Base-by-base conservation (phyloP, 2,797 vertebrate genomes). In the Delichon dasypus region DNA sequence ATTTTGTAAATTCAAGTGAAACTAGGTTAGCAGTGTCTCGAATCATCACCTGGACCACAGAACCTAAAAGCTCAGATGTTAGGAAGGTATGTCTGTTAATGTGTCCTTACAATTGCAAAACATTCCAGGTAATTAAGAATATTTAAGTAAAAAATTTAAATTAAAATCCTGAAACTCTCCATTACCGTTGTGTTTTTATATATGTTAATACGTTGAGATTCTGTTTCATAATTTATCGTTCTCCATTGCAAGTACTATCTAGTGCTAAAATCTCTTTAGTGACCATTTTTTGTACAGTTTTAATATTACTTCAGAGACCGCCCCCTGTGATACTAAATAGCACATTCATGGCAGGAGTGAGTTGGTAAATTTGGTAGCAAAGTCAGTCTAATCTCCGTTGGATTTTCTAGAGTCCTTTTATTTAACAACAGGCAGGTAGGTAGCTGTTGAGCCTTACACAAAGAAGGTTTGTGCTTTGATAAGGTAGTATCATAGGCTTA, bases 31-130 rank as follows among this genome's bases (percentile, higher is more conserved):
- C 99, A 13, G 99, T 99, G 66, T 99, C 99, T 48, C 98, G 99
- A 73, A 99, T 99, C 96, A 99, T 99, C 97, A 99, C 99, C 53
- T 99, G 99, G 99, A 99, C 99, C 75, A 99, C 98, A 75, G 99
- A 99, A 97, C 99, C 99, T 73, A 99, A 99, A 97, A 99, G 99
- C 97, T 99, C 99, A n/a, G 99, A 99, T 32, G 98, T 99, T 97
- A 98, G 99, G 90, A 99, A 99, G 99, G 99, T 99, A 97, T 11
- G 57, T 88, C 58, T 53, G 7, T 48, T 86, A 9, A 55, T 10
- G 8, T 38, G 27, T 29, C 4, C 16, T 71, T 83, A 45, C 18
- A 55, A 10, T 11, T 87, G 40, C n/a, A 50, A 14, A 42, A 32
- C 2, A 0, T 89, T 77, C 3, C 27, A 23, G 23, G 19, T 34